These are phyloP conservation scores for Zelostemma sp. DNA, from an alignment of 1,140 invertebrate genomes.

Conservation along the genomic window DNA sequence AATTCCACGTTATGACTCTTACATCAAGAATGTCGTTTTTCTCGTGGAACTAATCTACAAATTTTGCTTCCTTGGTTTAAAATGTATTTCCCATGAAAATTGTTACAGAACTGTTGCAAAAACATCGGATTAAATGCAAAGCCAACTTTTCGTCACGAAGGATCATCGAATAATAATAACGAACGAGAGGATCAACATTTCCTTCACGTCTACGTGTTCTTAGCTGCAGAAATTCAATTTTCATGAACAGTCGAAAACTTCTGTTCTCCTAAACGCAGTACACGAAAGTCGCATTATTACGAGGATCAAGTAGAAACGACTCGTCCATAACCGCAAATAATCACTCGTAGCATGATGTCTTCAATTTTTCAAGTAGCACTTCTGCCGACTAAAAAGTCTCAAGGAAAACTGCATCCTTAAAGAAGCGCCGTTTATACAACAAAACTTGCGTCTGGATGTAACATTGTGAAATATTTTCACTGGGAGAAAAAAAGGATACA, in stretches of 20 bases:
- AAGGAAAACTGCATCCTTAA: slow-evolving; percentile 39
- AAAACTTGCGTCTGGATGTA: slow-evolving; percentile 37
- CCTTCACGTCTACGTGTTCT: slow-evolving; percentile 10
- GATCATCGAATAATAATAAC: slow-evolving; percentile 25
- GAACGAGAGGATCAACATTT: slow-evolving; percentile 33
- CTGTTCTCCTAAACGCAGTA: neutral
- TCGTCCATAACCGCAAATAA: too few relatives aligned
- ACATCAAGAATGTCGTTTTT: too few relatives aligned
- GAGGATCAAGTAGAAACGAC: too few relatives aligned
- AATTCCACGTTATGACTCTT: too few relatives aligned
- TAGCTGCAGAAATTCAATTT: slow-evolving; percentile 36
- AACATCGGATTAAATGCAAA: slow-evolving; percentile 37
- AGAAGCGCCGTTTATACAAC: slow-evolving; percentile 38
- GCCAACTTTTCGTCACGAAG: slow-evolving; percentile 24
- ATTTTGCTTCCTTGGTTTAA: too few relatives aligned
- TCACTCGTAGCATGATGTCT: too few relatives aligned
- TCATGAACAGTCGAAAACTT: neutral
- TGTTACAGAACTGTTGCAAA: too few relatives aligned
- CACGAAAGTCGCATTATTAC: too few relatives aligned
- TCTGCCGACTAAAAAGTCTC: slow-evolving; percentile 13
- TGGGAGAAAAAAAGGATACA: slow-evolving; percentile 39
- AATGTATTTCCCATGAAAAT: too few relatives aligned
- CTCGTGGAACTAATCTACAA: too few relatives aligned
- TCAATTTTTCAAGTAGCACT: too few relatives aligned
- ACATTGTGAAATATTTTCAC: slow-evolving; percentile 48